Percentiles rank a stretch among this genome's conserved stretches.
Evolutionary conservation across 1,140 invertebrate genomes (phyloP).

Genomic region (Panagrolaimus sp.): DNA sequence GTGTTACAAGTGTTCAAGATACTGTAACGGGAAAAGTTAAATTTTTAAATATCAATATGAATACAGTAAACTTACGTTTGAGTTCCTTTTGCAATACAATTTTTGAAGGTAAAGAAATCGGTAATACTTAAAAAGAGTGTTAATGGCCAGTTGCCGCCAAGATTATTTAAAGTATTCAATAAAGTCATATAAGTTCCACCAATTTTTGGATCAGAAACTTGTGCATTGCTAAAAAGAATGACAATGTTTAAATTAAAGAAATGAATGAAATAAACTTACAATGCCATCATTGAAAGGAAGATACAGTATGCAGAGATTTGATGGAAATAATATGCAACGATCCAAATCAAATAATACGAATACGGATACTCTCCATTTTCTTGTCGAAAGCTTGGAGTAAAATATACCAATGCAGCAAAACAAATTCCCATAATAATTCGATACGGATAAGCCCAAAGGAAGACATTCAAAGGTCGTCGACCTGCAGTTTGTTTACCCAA

Average conservation of each 20-base stretch:
- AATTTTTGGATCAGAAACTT: conserved; percentile 81
- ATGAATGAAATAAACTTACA: too few relatives aligned
- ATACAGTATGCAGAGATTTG: conserved; percentile 71
- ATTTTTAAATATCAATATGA: background rate
- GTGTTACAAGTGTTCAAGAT: conserved; percentile 47
- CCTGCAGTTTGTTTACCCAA: conserved; percentile 83
- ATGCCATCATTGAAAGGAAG: conserved; percentile 77
- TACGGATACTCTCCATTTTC: conserved; percentile 69
- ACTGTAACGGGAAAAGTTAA: conserved; percentile 35
- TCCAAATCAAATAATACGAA: conserved; percentile 74
- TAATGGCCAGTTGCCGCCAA: conserved; percentile 93
- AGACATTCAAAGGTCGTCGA: conserved; percentile 67
- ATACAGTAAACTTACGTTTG: conserved; percentile 30
- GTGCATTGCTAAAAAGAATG: too few relatives aligned
- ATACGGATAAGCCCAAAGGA: conserved; percentile 80
- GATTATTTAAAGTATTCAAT: conserved; percentile 88
- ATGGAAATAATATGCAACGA: conserved; percentile 77
- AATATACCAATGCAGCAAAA: conserved; percentile 75
- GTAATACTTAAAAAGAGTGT: conserved; percentile 86
- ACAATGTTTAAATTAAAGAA: too few relatives aligned
- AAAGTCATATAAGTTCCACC: conserved; percentile 99
- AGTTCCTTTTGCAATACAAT: conserved; percentile 51
- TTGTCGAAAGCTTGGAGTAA: conserved; percentile 71
- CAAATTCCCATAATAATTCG: conserved; percentile 77
- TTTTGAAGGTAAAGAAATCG: conserved; percentile 64